Conservation (phyloP, 2,888 invertebrate species). For the Parthenolecanium corni region DNA sequence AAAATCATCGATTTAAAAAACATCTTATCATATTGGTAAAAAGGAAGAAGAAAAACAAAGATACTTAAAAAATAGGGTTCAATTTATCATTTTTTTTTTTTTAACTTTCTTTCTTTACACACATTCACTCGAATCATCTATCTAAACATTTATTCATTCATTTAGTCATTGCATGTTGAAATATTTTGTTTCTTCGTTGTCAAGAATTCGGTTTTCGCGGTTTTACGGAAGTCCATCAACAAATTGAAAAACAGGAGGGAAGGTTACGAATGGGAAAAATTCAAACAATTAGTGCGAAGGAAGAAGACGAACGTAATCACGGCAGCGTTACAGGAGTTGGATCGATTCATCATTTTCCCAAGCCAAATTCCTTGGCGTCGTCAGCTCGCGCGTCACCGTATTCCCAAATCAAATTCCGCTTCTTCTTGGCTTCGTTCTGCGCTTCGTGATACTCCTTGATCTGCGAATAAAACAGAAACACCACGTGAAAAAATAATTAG, state of each 20-base stretch:
- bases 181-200: neutral
- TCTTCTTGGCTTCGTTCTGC: slow-evolving; percentile 73
- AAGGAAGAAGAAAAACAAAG: neutral
- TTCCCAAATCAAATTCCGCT: slow-evolving; percentile 85
- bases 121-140: too few species aligned
- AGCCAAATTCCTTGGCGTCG: slow-evolving; percentile 64
- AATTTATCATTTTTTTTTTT: too few species aligned
- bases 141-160: too few species aligned
- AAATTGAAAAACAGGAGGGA: neutral
- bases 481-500: neutral
- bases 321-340: slow-evolving; percentile 21
- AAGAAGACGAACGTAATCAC: slow-evolving; percentile 24
- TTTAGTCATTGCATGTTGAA: neutral
- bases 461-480: slow-evolving; percentile 39
- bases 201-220: neutral
- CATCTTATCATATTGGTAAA: slow-evolving; percentile 9
- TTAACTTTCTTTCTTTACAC: too few species aligned
- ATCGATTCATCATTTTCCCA: slow-evolving; percentile 31
- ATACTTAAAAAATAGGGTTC: slow-evolving; percentile 3
- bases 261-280: slow-evolving; percentile 2
- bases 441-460: slow-evolving; percentile 70
- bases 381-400: slow-evolving; percentile 98
- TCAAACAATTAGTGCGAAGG: slow-evolving; percentile 19
- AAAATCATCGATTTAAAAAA: slow-evolving; percentile 19
- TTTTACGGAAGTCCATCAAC: neutral